Evolutionary conservation across 2,113 vertebrate species (phyloP).

Genomic region (Oreochromis niloticus): DNA sequence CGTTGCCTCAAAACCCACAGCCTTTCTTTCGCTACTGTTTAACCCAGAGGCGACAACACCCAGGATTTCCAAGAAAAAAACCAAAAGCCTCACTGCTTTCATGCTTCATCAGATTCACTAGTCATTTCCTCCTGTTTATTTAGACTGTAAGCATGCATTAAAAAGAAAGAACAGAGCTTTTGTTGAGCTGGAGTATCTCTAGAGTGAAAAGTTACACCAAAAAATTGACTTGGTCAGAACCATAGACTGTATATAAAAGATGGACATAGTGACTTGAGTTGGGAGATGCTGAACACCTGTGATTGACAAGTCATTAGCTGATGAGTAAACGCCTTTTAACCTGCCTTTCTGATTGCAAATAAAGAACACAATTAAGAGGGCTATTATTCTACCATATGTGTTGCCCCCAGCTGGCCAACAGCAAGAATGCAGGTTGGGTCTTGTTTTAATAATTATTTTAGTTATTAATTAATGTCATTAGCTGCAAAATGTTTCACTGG

Average conservation of each 20-base stretch:
- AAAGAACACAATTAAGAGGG: background rate
- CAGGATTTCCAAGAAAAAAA: background rate
- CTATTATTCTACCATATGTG: background rate
- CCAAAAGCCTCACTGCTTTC: background rate
- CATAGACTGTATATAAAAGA: background rate
- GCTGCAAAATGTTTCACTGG: background rate
- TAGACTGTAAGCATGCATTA: background rate
- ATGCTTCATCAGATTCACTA: background rate
- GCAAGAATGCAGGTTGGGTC: background rate
- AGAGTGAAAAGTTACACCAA: background rate
- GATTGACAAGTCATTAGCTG: background rate
- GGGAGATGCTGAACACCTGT: background rate
- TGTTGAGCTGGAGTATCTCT: background rate
- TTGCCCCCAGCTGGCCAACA: background rate
- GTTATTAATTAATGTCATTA: background rate
- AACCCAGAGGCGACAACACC: background rate
- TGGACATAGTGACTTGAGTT: background rate
- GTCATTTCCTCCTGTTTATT: background rate
- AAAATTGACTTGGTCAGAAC: background rate
- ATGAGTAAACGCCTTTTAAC: background rate
- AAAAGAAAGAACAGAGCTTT: background rate
- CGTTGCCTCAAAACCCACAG: background rate
- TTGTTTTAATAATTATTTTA: background rate
- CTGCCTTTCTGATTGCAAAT: background rate
- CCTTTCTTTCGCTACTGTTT: background rate